Evolutionary conservation across 2,888 invertebrate species (phyloP), one percentile per base, ranked within the genome.

Genomic region (Chouioia cunea): DNA sequence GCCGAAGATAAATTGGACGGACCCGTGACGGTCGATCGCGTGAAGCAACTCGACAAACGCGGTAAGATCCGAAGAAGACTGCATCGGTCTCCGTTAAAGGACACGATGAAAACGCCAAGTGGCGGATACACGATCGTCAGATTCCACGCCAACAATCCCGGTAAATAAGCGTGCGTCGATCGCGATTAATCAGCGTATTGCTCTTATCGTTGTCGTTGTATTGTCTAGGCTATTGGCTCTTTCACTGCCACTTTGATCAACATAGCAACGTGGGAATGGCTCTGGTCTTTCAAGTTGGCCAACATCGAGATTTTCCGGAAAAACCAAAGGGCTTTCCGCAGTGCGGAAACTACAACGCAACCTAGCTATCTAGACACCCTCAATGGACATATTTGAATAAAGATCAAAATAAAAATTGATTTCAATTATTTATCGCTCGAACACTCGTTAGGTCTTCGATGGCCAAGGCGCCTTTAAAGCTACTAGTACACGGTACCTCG

Each of bases 181-280:
- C 27, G 27, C 6, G 36, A 10, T 36, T 36, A 1, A 36, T 12
- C 10, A 12, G 12, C 1, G 36, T 36, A 36, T 36, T 10, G 2
- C 12, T 36, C 6, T 8, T 36, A 2, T 36, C 12, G n/a, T 36
- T 36, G 6, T 36, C 12, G 6, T 36, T 27, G 27, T 27, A 36
- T 36, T 36, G n/a, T 36, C 12, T 10, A 90, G 91, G 93, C 14
- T 95, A 92, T 79, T 96, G 96, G 96, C 84, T 96, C 4, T 93
- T 96, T 85, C 96, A 97, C 81, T 97, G 96, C 81, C 96, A 97
- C 84, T 93, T 96, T 63, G 95, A 95, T 79, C 96, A 95, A 80
- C 96, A 97, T 81, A 92, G 93, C 0, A 95, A 96, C 87, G 89
- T 96, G 14, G 97, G 97, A 10, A 96, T 97, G 96, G 92, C 94